These are phyloP conservation scores for Dendrolimus pini DNA, from an alignment of 2,888 invertebrate species.

Conservation along the genomic window DNA sequence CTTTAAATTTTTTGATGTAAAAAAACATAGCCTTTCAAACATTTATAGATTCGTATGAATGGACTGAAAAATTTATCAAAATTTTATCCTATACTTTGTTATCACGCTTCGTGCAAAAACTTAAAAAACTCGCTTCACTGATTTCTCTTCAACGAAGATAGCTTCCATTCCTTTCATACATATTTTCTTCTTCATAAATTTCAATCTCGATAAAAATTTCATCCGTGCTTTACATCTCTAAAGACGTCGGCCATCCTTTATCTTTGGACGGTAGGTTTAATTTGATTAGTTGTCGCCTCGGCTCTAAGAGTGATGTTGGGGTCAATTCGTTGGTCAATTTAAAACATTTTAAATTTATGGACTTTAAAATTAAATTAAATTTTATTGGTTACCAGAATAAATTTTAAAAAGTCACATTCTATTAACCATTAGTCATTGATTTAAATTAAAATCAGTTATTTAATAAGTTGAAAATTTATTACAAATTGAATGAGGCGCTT, in stretches of 20 bases:
- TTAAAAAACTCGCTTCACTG: too few relatives aligned
- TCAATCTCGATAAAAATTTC: not conserved
- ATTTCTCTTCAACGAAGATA: not conserved
- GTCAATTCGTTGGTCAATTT: slow-evolving; percentile 52
- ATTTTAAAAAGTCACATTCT: slow-evolving; percentile 8
- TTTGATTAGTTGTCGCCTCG: slow-evolving; percentile 58
- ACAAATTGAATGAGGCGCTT: not conserved
- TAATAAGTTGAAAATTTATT: not conserved
- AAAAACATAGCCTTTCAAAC: too few relatives aligned
- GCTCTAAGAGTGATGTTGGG: slow-evolving; percentile 36
- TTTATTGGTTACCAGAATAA: slow-evolving; percentile 19
- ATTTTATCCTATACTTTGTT: too few relatives aligned
- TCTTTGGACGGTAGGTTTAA: slow-evolving; percentile 52
- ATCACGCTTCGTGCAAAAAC: too few relatives aligned
- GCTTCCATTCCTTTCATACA: not conserved
- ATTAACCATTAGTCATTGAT: not conserved
- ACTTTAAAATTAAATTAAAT: slow-evolving; percentile 44
- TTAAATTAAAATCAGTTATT: not conserved
- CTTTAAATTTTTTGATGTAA: too few relatives aligned
- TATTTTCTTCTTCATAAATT: not conserved
- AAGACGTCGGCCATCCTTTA: slow-evolving; percentile 37
- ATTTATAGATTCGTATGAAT: too few relatives aligned
- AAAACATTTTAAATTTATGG: slow-evolving; percentile 56
- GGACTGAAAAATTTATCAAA: too few relatives aligned
- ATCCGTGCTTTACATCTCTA: slow-evolving; percentile 26